Evolutionary conservation across 2,113 vertebrate species (phyloP).

Genomic region (Cyprinodon brontotheroides): DNA sequence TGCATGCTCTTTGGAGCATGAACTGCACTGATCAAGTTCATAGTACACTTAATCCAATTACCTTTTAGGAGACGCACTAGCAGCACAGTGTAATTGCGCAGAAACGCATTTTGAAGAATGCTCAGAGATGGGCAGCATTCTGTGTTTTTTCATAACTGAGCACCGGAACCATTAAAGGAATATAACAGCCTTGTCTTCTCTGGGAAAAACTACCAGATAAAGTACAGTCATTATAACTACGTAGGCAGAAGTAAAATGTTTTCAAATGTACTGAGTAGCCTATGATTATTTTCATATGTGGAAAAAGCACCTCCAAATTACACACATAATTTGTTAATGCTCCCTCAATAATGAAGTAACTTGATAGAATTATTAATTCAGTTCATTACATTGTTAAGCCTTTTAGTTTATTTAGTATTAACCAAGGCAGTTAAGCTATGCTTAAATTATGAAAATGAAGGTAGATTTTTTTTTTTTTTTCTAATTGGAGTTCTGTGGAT

Average conservation of each 20-base stretch:
- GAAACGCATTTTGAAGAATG: slow-evolving; percentile 64
- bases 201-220: background rate
- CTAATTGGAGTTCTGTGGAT: background rate
- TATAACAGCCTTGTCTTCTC: slow-evolving; percentile 30
- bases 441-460: background rate
- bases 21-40: slow-evolving; percentile 51
- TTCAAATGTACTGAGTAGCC: background rate
- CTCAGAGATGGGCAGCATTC: slow-evolving; percentile 47
- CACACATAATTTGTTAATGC: too few relatives aligned
- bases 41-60: slow-evolving; percentile 60
- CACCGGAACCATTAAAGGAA: slow-evolving; percentile 53
- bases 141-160: slow-evolving; percentile 51
- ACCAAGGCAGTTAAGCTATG: background rate
- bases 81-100: slow-evolving; percentile 57
- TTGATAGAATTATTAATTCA: background rate
- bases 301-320: too few relatives aligned
- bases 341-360: too few relatives aligned
- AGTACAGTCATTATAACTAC: background rate
- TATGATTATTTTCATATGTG: too few relatives aligned
- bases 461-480: background rate
- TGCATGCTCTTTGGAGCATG: slow-evolving; percentile 13
- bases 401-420: background rate
- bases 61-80: slow-evolving; percentile 45
- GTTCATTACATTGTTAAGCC: background rate
- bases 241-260: background rate